Percentiles rank a stretch among this genome's conserved stretches.
These are phyloP conservation scores for Cladorhizidae sp. DNA, from an alignment of 37 sponge, comb jelly and placozoan species.

Conservation along the genomic window DNA sequence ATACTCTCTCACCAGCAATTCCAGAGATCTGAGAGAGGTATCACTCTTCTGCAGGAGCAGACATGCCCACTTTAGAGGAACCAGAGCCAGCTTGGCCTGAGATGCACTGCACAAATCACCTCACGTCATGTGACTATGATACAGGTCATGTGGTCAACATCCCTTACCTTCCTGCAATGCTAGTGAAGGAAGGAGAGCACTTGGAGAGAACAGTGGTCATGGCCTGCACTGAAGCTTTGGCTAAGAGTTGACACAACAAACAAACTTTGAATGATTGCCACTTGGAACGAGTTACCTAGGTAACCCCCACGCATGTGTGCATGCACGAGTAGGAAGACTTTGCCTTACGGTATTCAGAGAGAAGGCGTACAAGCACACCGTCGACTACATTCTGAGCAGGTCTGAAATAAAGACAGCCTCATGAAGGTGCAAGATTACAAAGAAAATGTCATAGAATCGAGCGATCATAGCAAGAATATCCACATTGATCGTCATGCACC, in stretches of 20 bases:
- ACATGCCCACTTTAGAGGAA: conserved; percentile 21
- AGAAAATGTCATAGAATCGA: no score
- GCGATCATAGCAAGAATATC: no score
- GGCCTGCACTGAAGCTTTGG: background rate
- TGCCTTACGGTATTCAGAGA: background rate
- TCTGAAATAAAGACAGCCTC: no score
- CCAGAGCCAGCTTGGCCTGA: conserved; percentile 31
- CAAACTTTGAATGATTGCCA: no score
- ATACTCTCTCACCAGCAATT: background rate
- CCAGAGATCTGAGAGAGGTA: background rate
- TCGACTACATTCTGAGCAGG: no score
- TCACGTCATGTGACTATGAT: background rate
- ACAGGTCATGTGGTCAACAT: background rate
- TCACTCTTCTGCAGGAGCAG: background rate
- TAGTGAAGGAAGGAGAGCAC: background rate
- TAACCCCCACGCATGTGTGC: no score
- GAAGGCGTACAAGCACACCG: background rate
- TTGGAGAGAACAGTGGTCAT: background rate
- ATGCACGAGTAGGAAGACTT: background rate
- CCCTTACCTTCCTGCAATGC: background rate
- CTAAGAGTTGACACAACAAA: background rate
- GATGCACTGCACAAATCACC: background rate
- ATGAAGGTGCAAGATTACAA: no score
- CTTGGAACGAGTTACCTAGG: no score
- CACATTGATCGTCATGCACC: no score